Conservation (phyloP, 2,888 invertebrate species). For the Diadromus collaris region DNA sequence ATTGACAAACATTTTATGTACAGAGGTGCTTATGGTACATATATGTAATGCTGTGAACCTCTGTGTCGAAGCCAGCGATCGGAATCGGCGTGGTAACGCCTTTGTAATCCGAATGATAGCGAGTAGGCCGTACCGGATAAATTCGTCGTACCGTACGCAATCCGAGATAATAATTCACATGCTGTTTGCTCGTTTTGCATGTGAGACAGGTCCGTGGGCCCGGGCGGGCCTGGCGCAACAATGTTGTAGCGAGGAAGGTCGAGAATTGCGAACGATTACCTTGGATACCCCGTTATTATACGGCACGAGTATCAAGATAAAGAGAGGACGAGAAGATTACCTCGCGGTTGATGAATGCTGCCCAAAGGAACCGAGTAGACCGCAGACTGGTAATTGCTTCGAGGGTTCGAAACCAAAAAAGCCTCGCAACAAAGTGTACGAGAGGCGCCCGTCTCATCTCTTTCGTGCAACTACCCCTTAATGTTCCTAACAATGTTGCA, state of each 20-base stretch:
- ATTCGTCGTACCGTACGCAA: background rate
- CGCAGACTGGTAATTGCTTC: background rate
- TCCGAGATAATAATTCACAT: background rate
- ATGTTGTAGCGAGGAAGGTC: background rate
- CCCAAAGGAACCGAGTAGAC: background rate
- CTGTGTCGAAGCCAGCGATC: too few species aligned
- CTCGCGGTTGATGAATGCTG: background rate
- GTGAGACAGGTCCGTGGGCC: background rate
- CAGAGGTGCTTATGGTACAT: too few species aligned
- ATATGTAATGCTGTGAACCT: too few species aligned
- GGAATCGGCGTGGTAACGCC: too few species aligned
- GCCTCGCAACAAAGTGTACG: background rate
- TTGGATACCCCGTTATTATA: background rate
- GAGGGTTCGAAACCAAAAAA: background rate
- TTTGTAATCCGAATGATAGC: too few species aligned
- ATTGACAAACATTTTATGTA: too few species aligned
- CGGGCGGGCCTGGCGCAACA: background rate
- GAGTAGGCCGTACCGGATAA: too few species aligned
- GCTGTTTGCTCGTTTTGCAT: background rate
- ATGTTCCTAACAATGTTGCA: conserved; percentile 1
- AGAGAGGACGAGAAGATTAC: background rate
- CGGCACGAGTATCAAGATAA: background rate
- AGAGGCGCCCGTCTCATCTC: background rate
- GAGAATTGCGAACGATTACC: background rate
- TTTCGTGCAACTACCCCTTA: background rate